Evolutionary conservation across 2,888 invertebrate species (phyloP), one percentile per base, ranked within the genome.

Genomic region (Acleris sparsana): DNA sequence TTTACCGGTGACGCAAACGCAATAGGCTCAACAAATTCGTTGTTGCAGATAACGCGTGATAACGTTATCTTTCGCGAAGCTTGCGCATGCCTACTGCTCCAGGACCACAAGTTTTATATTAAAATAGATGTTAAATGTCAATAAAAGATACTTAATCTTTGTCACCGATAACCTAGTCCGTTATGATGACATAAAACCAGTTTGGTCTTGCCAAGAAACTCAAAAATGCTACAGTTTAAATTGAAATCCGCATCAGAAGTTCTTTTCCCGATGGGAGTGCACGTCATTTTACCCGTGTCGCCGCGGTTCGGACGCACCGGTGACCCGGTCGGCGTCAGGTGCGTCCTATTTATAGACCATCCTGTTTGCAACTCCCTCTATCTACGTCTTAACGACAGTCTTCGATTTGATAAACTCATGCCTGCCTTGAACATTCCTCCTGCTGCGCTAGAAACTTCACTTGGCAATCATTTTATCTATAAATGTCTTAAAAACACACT

Each of bases 241-340:
- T 58, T 59, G 46, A 53, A 20, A 53, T 29, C n/a, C n/a, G 17
- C 53, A 59, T 48, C 48, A 48, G n/a, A 44, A 52, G 22, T 53
- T 48, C 58, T 48, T 51, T 59, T 64, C 33, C 48, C 39, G 25
- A 18, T 53, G 59, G 43, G 22, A 33, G 51, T 44, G 49, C 39
- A 52, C 20, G 58, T 49, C 43, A 44, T 33, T 9, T 20, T 11
- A 22, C 48, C n/a, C 55, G 49, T 39, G 43, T 20, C 20, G 48
- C 51, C 18, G 60, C 44, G 29, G 53, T 29, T 56, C 60, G 53
- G 52, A 62, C 56, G 69, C 55, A 60, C 60, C 60, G 60, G 71
- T 78, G 71, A 75, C 75, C 76, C 63, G 73, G 72, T 72, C 75
- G 67, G 58, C 65, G 62, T 71, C 77, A 78, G 78, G 78, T 78